phyloP scores from a whole-genome alignment of 2,888 invertebrate species.

The Ischnus inquisitorius region DNA sequence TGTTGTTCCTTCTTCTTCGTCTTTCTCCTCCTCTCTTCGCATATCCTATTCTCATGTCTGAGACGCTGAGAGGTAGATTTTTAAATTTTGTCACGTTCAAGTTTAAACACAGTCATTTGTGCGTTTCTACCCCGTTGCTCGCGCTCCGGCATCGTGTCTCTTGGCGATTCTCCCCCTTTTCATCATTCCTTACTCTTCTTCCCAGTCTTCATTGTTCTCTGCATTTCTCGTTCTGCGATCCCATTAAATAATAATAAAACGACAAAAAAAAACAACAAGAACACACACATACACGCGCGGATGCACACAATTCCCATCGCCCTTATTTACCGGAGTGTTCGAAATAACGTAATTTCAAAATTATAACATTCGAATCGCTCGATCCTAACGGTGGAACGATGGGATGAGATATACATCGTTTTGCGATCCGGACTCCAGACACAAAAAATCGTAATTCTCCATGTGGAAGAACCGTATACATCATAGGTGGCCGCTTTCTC shows the following conservation, averaged over 20 bases:
- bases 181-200: constrained; percentile 67
- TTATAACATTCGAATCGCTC: constrained; percentile 82
- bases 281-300: constrained; percentile 31
- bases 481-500: constrained; percentile 30
- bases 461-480: neutral
- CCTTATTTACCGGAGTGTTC: constrained; percentile 66
- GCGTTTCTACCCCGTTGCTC: constrained; percentile 73
- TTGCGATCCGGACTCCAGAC: constrained; percentile 40
- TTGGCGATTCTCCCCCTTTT: constrained; percentile 78
- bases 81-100: constrained; percentile 85
- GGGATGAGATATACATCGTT: constrained; percentile 49
- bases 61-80: constrained; percentile 76
- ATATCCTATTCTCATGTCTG: constrained; percentile 64
- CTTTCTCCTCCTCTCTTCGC: constrained; percentile 52
- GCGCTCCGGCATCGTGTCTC: constrained; percentile 63
- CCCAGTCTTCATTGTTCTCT: constrained; percentile 64
- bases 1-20: constrained; percentile 60
- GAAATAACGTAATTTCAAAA: constrained; percentile 80
- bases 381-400: constrained; percentile 20
- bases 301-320: constrained; percentile 69
- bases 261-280: constrained; percentile 16
- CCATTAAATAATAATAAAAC: constrained; percentile 56
- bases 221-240: constrained; percentile 62
- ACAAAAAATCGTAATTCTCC: constrained; percentile 32
- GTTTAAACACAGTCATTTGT: constrained; percentile 85